Percentiles rank a stretch among this genome's conserved stretches.
Evolutionary conservation across 2,113 vertebrate genomes (phyloP).

Genomic region (Daboia siamensis): DNA sequence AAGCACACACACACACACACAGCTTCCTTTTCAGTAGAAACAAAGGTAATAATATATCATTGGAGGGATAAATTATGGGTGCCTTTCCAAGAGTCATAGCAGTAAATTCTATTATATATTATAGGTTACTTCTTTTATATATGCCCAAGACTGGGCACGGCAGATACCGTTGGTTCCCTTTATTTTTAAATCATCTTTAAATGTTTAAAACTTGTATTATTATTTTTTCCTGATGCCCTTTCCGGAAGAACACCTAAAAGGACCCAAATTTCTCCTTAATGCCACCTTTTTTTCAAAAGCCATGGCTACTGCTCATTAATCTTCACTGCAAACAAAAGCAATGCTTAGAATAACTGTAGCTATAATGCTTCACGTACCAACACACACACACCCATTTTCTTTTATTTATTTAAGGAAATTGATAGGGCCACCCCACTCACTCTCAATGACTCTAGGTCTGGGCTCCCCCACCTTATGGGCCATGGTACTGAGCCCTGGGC

Average conservation of each 20-base stretch:
- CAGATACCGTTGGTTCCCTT: background rate
- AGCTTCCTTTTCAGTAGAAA: conserved; percentile 31
- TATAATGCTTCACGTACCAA: background rate
- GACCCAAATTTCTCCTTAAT: background rate
- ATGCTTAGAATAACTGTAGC: background rate
- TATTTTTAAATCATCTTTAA: conserved; percentile 2
- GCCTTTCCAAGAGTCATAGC: background rate
- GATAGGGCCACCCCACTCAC: no score
- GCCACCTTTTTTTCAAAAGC: background rate
- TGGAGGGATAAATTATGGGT: background rate
- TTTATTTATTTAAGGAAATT: no score
- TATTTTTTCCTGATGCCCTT: background rate
- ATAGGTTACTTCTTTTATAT: background rate
- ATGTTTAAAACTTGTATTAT: background rate
- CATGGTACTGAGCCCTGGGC: no score
- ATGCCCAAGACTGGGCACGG: background rate
- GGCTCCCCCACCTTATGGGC: no score
- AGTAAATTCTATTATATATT: background rate
- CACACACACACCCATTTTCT: no score
- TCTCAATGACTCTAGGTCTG: no score
- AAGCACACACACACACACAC: conserved; percentile 30
- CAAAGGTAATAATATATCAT: conserved; percentile 20
- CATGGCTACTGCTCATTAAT: background rate
- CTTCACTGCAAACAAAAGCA: background rate
- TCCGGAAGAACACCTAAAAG: background rate